Evolutionary conservation across 2,113 vertebrate genomes (phyloP), one percentile per base, ranked within the genome.

Genomic region (Actenoides hombroni): DNA sequence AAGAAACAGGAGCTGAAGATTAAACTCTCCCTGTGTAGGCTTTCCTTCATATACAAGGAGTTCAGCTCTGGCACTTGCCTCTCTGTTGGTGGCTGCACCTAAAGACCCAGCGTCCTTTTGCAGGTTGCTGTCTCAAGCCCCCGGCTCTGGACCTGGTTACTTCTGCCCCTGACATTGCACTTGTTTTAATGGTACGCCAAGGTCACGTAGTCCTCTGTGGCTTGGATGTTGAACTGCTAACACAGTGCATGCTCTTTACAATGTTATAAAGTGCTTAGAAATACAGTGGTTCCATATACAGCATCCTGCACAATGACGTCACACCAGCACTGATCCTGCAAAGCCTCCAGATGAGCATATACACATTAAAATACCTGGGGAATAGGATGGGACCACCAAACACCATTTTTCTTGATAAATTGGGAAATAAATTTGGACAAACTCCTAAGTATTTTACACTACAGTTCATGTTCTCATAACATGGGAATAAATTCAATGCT

Each of bases 181-280:
- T 40, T 40, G 7, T 57, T 94, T 56, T 61, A 86, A 46, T 25
- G 16, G 6, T 16, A 35, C 39, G 44, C 84, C 35, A 61, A 56
- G 65, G 70, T 85, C 87, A 37, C 1, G 1, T 8, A 85, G 40
- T 16, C 29, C 56, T 73, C 59, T 69, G 33, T 56, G 67, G 31
- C 44, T 74, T 5, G 1, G 31, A 77, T 31, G 29, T 4, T 77
- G 11, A 63, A 49, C 33, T 31, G 18, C 18, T 37, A 71, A 40
- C 18, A 16, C 25, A 70, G 28, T 48, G n/a, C 23, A 19, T 8
- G 37, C n/a, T 81, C 12, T 31, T 70, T 12, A 33, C 5, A 11
- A 46, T 6, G 10, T 19, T 42, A 40, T 0, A 0, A 65, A 77
- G 28, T 4, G 6, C 61, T 67, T 1, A 54, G 24, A 83, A 74